Percentiles rank a stretch among this genome's conserved stretches.
Evolutionary conservation across 2,797 vertebrate species (phyloP).

Genomic region (Rhyacichthys aspro): DNA sequence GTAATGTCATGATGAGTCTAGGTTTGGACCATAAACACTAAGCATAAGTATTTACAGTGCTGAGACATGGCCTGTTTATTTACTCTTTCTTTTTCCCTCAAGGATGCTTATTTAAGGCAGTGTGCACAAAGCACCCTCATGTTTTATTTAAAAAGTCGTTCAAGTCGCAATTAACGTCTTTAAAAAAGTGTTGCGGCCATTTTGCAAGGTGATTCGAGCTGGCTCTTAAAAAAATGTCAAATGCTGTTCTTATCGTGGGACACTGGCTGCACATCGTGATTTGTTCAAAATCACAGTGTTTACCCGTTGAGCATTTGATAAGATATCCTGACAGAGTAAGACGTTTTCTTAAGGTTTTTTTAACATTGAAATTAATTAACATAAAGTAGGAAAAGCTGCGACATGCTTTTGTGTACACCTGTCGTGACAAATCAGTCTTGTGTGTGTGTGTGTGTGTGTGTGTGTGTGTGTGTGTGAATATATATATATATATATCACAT

Average conservation of each 20-base stretch:
- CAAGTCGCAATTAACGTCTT: constrained; percentile 52
- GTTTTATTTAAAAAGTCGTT: constrained; percentile 54
- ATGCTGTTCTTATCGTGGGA: constrained; percentile 31
- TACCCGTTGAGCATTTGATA: constrained; percentile 24
- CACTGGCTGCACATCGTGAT: constrained; percentile 4
- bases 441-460: no score
- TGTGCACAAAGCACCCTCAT: constrained; percentile 39
- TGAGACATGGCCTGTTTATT: constrained; percentile 38
- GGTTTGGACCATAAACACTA: constrained; percentile 26
- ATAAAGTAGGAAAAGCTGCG: constrained; percentile 6
- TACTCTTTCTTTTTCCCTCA: constrained; percentile 32
- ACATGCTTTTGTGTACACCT: background rate
- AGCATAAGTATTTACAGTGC: constrained; percentile 20
- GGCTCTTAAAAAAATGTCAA: constrained; percentile 31
- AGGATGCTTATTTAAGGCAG: constrained; percentile 55
- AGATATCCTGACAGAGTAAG: constrained; percentile 17
- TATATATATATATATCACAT: no score
- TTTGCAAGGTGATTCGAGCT: constrained; percentile 45
- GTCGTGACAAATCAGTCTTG: background rate
- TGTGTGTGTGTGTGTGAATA: background rate
- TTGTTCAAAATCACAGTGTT: constrained; percentile 33
- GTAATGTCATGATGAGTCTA: constrained; percentile 5
- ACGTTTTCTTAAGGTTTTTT: constrained; percentile 21
- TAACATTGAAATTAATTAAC: constrained; percentile 29
- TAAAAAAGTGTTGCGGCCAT: constrained; percentile 33